These are phyloP conservation scores for Meiosimyza platycephala DNA, from an alignment of 2,888 invertebrate genomes.

Conservation along the genomic window DNA sequence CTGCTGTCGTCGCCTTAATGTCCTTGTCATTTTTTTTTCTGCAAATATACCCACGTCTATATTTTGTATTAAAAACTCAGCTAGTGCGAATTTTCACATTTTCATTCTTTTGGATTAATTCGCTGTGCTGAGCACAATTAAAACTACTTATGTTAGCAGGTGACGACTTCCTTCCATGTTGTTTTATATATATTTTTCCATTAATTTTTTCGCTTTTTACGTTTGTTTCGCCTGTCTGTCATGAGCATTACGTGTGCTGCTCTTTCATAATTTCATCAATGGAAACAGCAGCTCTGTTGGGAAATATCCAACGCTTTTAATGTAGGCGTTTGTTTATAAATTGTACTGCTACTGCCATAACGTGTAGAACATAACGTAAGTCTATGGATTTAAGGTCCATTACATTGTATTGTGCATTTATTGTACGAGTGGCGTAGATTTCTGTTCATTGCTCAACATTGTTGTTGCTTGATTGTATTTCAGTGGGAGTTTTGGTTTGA, in stretches of 20 bases:
- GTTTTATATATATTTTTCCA: slow-evolving; percentile 3
- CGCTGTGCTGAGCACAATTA: slow-evolving; percentile 23
- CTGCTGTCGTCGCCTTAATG: too few relatives aligned
- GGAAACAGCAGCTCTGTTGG: background rate
- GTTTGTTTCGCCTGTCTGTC: background rate
- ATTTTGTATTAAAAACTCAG: too few relatives aligned
- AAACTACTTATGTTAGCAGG: slow-evolving; percentile 35
- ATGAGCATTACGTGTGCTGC: background rate
- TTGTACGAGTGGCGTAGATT: too few relatives aligned
- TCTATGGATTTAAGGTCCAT: too few relatives aligned
- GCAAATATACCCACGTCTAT: too few relatives aligned
- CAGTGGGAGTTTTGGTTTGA: too few relatives aligned
- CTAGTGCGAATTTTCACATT: background rate
- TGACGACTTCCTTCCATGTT: slow-evolving; percentile 20
- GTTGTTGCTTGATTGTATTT: too few relatives aligned
- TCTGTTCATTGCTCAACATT: too few relatives aligned
- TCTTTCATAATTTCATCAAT: slow-evolving; percentile 13
- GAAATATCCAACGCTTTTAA: slow-evolving; percentile 30
- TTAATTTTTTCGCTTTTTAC: slow-evolving; percentile 17
- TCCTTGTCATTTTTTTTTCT: too few relatives aligned
- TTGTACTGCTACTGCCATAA: background rate
- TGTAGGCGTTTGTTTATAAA: slow-evolving; percentile 57
- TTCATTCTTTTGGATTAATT: background rate
- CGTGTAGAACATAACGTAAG: background rate
- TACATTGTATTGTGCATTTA: too few relatives aligned